Base-by-base conservation (phyloP, 2,113 vertebrate species). In the Oncorhynchus kisutch region DNA sequence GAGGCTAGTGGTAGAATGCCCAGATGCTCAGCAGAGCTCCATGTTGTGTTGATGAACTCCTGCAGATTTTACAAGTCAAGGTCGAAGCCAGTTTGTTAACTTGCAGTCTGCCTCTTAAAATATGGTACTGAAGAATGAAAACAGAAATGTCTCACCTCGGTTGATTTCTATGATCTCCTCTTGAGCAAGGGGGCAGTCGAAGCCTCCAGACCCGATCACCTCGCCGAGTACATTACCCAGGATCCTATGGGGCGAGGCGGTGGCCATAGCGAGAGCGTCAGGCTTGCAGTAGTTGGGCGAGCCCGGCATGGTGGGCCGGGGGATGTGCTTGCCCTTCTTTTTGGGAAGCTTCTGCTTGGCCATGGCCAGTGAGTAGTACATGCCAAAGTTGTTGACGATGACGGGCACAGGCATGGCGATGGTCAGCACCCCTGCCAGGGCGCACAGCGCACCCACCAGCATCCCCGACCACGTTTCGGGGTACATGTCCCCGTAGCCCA, bases 361-460 rank as follows among this genome's bases (percentile, higher is more conserved):
- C 97, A 98, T 99, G 79, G 97, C 97, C 90, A 99, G 79, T 0
- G 96, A 97, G 78, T 99, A 99, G 88, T 99, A 97, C 97, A 98
- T 98, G 88, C 97, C 96, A 24, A 99, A 98, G 80, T 99, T 99
- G 90, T 98, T 98, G 83, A 98, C 97, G 60, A 98, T 99, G 85
- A 99, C 97, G 9, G 97, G 97, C 57, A 99, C 97, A 0, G 97
- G 97, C 97, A 98, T 98, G 86, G 97, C 97, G 76, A 99, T 99
- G 92, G 97, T 99, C 39, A 99, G 94, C 82, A 99, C 97, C 0
- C 97, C 97, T 0, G 97, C 96, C 89, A 99, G 85, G 48, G 97
- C 97, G 75, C 97, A 98, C 1, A 98, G 90, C 0, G 97, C 97
- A 9, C 97, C 97, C 65, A 98, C 97, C 92, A 99, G 62, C 97